Base-by-base conservation (phyloP, 2,113 vertebrate species). In the Ophiodon elongatus region DNA sequence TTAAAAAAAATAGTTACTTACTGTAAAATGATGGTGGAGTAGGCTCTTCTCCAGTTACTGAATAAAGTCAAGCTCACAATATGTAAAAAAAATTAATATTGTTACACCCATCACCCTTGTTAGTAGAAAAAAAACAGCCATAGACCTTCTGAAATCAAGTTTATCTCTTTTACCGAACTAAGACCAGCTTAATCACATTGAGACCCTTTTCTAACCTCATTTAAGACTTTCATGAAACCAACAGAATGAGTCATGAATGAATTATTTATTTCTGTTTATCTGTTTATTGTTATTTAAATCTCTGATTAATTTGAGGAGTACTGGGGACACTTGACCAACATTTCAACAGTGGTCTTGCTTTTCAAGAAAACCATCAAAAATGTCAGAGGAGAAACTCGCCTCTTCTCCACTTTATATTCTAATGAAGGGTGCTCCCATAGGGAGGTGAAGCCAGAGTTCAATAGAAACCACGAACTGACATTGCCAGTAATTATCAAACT, bases 401-500 rank as follows among this genome's bases (percentile, higher is more conserved):
- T 3, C 19, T 17, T 59, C n/a, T 59, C 19, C 60, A 73, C 62
- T 68, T 43, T 17, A 31, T 60, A 33, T 62, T 67, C 29, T 63
- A 69, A 67, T 67, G 41, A 35, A 62, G 29, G 43, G 21, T 29
- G 17, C 27, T 70, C 73, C 45, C 54, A 57, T 1, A 47, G 37
- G 31, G 54, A 60, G 29, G 37, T 41, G 14, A 63, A n/a, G 17
- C 69, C 45, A 23, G 57, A 23, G n/a, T 27, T 59, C 8, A 62
- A 33, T 1, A 23, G n/a, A 21, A 73, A 68, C 6, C 8, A 60
- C 60, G 39, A 0, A 57, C 68, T 54, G 27, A 15, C 65, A 62
- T 7, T 35, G 68, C 43, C 43, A 52, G 33, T 80, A 65, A 76
- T 89, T 73, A 66, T 67, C 29, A 56, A 31, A 19, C 23, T 43